Base-by-base conservation (phyloP, 1,140 invertebrate species). In the Polyergus mexicanus region DNA sequence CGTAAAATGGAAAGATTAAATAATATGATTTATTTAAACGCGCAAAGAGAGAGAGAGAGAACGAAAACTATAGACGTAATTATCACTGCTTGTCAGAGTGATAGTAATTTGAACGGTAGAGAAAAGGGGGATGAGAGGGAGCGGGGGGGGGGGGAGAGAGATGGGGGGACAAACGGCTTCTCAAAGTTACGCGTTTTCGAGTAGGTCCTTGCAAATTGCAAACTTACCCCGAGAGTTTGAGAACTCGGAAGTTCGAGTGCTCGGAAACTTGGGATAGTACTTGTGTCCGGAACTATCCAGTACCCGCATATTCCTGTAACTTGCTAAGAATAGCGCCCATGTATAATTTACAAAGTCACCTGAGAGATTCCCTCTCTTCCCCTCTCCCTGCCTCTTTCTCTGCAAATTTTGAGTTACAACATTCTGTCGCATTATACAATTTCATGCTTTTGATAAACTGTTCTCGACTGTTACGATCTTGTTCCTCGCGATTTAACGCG, bases 261-360 rank as follows among this genome's bases (percentile, higher is more conserved):
- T 44, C 68, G 56, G 68, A 74, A 83, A 74, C 78, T 83, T 83
- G 16, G 68, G 60, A 56, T 47, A 83, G 54, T 74, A 83, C 68
- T 83, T 62, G 51, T 62, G 68, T 47, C 56, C 68, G 78, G 78
- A 83, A 83, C 35, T 81, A 71, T 51, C 65, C 35, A 44, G 68
- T 74, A 72, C 68, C 78, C 78, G 68, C 68, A 83, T 83, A 83
- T 83, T 62, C 78, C 41, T 83, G 66, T 83, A 72, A 83, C 68
- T 74, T 56, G 68, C 68, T 60, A 83, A 83, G 78, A 83, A 83
- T 83, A 38, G 78, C 68, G 72, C 54, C 78, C 44, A 62, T 62
- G 78, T 83, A 74, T 83, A 83, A 83, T 83, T 83, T 83, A 83
- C 83, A 77, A 77, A 77, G 62, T 84, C 83, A 84, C 41, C 72